These are phyloP conservation scores for Gila orcuttii DNA, from an alignment of 2,113 vertebrate genomes.

Conservation along the genomic window DNA sequence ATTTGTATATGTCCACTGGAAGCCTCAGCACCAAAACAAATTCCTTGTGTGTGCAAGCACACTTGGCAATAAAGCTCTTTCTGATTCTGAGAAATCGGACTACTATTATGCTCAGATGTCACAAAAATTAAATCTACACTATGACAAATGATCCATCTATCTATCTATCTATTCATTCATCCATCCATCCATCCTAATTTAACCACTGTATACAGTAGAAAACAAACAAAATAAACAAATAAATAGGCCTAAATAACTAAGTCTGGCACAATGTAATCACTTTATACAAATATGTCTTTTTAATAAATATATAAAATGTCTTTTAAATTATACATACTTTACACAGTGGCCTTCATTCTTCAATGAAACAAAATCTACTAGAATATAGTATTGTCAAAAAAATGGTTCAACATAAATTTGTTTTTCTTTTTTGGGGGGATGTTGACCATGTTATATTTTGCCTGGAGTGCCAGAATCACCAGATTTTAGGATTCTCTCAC, in stretches of 20 bases:
- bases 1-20: too few relatives aligned
- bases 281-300: neutral
- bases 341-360: too few relatives aligned
- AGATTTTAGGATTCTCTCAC: neutral
- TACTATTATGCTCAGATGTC: neutral
- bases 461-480: neutral
- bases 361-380: too few relatives aligned
- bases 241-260: neutral
- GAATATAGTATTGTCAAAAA: too few relatives aligned
- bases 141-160: neutral
- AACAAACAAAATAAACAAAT: neutral
- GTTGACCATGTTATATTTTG: too few relatives aligned
- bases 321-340: too few relatives aligned
- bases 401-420: too few relatives aligned
- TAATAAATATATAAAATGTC: too few relatives aligned
- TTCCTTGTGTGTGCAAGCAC: too few relatives aligned
- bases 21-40: too few relatives aligned
- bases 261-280: neutral
- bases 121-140: neutral
- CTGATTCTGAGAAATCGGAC: conserved; percentile 5
- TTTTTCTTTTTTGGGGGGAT: too few relatives aligned
- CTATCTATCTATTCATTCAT: neutral
- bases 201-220: neutral
- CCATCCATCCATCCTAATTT: neutral
- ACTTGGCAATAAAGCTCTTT: too few relatives aligned